Base-by-base conservation (phyloP, 1,140 invertebrate species). In the Brachionus paranguensis region DNA sequence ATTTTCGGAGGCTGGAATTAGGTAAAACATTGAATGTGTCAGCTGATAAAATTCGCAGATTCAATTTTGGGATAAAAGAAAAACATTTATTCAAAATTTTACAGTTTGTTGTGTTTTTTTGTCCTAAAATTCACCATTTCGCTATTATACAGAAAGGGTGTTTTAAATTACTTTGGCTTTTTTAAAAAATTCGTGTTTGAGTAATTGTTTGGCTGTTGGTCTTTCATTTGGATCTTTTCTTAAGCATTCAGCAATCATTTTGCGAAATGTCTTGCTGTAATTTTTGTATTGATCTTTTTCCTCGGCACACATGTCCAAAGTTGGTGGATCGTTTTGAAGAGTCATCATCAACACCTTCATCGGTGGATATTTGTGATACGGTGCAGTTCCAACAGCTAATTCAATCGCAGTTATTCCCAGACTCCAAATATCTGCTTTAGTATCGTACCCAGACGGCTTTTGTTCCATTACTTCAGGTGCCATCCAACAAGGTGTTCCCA, bases 391-490 rank as follows among this genome's bases (percentile, higher is more conserved):
- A 8, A 96, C 98, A 0, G 97, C 97, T 92, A 99, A 93, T 91
- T 99, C 97, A 86, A 99, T 98, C 0, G 96, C 96, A 0, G 97
- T 98, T 84, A 99, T 99, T 33, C 97, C 97, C 89, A 99, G 94
- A 33, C 96, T 98, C 97, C 97, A 99, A 85, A 99, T 99, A 88
- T 99, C 97, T n/a, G 97, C 97, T 90, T 99, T 99, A 89, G 96
- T 98, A 89, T 98, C 74, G 24, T 84, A 65, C 17, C 55, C 76
- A 17, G 64, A 74, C 1, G 53, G 47, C 47, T 43, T 94, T 92
- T 98, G 96, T 91, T 99, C 96, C 96, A 98, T 98, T 84, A 99
- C 96, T 91, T 99, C 97, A 11, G 97, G 97, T n/a, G 97, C 97
- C 97, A 99, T 99, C 96, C 96, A 99, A 88, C 97, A 99, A 0